These are phyloP conservation scores for Cygnus buccinator DNA, from an alignment of 2,113 vertebrate genomes.

Conservation along the genomic window DNA sequence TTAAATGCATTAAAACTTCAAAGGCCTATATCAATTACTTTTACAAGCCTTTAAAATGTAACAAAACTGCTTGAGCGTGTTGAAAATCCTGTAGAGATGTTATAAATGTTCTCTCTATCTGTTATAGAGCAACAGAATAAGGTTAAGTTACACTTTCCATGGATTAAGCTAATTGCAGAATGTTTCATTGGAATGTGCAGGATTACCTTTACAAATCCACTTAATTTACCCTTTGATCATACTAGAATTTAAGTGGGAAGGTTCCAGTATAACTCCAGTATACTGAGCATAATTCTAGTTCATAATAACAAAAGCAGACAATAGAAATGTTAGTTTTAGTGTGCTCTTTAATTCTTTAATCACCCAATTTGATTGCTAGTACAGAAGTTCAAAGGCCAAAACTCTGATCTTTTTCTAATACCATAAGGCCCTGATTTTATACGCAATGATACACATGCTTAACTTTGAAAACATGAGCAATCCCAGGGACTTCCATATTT, in stretches of 20 bases:
- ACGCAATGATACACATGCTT: not conserved
- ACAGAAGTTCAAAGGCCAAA: not conserved
- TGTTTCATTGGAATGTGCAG: constrained; percentile 32
- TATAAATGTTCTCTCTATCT: not conserved
- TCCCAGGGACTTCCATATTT: not conserved
- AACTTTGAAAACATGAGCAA: not conserved
- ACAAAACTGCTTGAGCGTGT: not conserved
- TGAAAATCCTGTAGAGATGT: not conserved
- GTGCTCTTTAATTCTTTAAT: constrained; percentile 21
- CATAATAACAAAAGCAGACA: constrained; percentile 26
- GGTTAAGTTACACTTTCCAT: constrained; percentile 2
- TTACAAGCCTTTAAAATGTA: constrained; percentile 17
- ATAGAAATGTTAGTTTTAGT: not conserved
- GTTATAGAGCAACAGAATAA: not conserved
- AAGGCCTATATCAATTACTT: not conserved
- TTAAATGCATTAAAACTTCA: not conserved
- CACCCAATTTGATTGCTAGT: not conserved
- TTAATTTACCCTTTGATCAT: constrained; percentile 48
- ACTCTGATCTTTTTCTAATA: not conserved
- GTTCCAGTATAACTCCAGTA: constrained; percentile 3
- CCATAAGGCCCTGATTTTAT: not conserved
- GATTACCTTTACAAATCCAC: constrained; percentile 54
- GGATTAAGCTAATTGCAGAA: constrained; percentile 43
- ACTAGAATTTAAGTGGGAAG: constrained; percentile 22
- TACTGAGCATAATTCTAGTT: constrained; percentile 12